Conservation (phyloP, 2,797 vertebrate genomes). For the Lithobates pipiens region DNA sequence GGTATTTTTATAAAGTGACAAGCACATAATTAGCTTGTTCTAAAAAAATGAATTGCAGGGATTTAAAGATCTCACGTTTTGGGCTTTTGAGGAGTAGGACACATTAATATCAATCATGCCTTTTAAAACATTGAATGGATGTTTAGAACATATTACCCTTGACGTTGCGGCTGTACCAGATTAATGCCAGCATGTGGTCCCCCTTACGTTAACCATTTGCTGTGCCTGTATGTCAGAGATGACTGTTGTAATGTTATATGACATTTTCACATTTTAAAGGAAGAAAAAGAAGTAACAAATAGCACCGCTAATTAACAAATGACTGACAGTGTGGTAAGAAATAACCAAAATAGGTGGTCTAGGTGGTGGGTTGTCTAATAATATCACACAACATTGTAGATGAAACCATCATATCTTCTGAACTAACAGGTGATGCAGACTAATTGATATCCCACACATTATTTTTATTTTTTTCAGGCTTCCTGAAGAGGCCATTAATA, state of each 20-base stretch:
- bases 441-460: not conserved
- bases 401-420: not conserved
- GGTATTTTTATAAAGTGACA: constrained; percentile 33
- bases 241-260: too few relatives aligned
- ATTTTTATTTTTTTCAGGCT: constrained; percentile 2
- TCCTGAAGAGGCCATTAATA: not conserved
- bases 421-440: not conserved
- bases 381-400: not conserved
- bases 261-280: too few relatives aligned
- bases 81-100: not conserved
- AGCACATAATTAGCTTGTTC: constrained; percentile 34
- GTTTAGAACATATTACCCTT: not conserved
- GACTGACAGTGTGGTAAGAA: too few relatives aligned
- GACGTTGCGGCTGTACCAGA: not conserved
- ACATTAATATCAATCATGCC: constrained; percentile 18
- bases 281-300: too few relatives aligned
- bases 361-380: too few relatives aligned
- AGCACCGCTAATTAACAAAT: too few relatives aligned
- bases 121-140: constrained; percentile 6
- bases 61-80: constrained; percentile 21
- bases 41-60: constrained; percentile 33
- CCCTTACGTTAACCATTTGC: not conserved
- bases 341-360: too few relatives aligned
- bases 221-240: not conserved
- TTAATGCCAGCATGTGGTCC: not conserved